A percentile compares a stretch with the other conserved stretches of the same genome.
phyloP scores from a whole-genome alignment of 2,113 vertebrate species.

The Ascaphus truei region DNA sequence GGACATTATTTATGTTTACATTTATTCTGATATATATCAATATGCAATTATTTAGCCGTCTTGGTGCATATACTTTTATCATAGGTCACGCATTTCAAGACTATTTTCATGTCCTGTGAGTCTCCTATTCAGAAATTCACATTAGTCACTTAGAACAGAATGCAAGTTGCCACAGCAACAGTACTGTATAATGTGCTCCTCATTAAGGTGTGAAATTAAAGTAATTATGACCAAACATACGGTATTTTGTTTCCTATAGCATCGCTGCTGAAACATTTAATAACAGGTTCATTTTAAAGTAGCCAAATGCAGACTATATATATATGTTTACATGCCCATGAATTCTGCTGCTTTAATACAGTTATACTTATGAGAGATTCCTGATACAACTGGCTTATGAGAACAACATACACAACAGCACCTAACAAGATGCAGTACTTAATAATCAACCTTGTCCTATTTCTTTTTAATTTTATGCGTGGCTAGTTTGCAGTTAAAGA shows the following conservation, averaged over 20 bases:
- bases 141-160: slow-evolving; percentile 63
- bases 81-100: slow-evolving; percentile 51
- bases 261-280: slow-evolving; percentile 34
- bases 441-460: slow-evolving; percentile 9
- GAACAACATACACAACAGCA: background rate
- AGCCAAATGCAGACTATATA: background rate
- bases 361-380: background rate
- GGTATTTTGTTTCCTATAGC: slow-evolving; percentile 46
- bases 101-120: slow-evolving; percentile 41
- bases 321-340: background rate
- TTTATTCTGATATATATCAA: no score
- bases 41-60: slow-evolving; percentile 36
- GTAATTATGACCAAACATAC: slow-evolving; percentile 62
- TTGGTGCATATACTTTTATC: slow-evolving; percentile 34
- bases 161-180: slow-evolving; percentile 69
- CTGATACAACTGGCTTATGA: background rate
- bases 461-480: slow-evolving; percentile 27
- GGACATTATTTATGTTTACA: no score
- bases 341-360: no score
- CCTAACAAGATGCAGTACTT: background rate
- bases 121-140: slow-evolving; percentile 63
- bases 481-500: slow-evolving; percentile 4
- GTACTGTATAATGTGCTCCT: slow-evolving; percentile 43
- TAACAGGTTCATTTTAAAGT: background rate
- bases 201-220: slow-evolving; percentile 55